Base-by-base conservation (phyloP, 1,140 invertebrate genomes). In the Zaprionus africanus region DNA sequence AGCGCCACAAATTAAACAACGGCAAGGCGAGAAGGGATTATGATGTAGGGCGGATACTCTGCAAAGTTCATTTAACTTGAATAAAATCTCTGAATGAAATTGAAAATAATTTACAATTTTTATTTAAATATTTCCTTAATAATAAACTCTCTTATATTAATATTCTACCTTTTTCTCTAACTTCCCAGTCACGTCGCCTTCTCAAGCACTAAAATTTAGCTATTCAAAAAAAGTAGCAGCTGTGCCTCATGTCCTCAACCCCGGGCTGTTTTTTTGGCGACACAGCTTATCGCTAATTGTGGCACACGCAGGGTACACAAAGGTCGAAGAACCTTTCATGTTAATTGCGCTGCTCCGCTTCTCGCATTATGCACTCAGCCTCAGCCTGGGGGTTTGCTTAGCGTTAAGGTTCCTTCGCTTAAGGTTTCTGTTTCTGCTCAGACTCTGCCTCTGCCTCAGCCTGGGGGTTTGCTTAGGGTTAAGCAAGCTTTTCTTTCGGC, bases 241-340 rank as follows among this genome's bases (percentile, higher is more conserved):
- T 86, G 83, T 65, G 80, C 71, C 53, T 31, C 22, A 1, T 15
- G 54, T 17, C 34, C 49, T 26, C 58, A 62, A 57, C 28, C 59
- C 43, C 38, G 28, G 15, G 34, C 60, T 43, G 31, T 31, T 28
- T 58, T 65, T 58, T 57, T 53, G 67, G 62, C 77, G 72, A 51
- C 68, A 73, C 63, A 81, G 74, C 85, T 88, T 87, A 84, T 88
- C 81, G 84, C 85, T 87, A 83, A 87, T 87, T 88, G 83, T 83
- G 74, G 64, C 62, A 54, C 67, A 73, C 68, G 59, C 71, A 71
- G 63, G 76, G 66, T 85, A 43, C 53, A 73, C 43, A 61, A 70
- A 77, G 65, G 84, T 83, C 77, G 70, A 68, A 63, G 77, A 70
- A 83, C 83, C 84, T 78, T 87, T 87, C 70, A 75, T 88, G 81